Base-by-base conservation (phyloP, 2,888 invertebrate species). In the Melinopterus prodromus region DNA sequence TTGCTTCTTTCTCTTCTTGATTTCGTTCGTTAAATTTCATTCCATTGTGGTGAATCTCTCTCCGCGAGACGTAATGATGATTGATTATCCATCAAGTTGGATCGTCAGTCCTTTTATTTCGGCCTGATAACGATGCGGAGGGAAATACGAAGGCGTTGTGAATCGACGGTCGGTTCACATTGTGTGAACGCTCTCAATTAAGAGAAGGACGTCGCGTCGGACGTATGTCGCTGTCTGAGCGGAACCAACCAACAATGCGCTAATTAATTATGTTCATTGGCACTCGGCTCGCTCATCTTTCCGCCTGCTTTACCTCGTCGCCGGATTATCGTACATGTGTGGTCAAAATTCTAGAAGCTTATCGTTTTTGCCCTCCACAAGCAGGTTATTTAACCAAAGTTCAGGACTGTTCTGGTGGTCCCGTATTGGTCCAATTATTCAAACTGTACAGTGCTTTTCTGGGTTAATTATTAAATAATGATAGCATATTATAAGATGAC, bases 161-260 rank as follows among this genome's bases (percentile, higher is more conserved):
- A 53, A 9, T 53, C 53, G 12, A 53, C 53, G 53, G 53, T 53
- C 5, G 53, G 53, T 53, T 53, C 53, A 53, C 53, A 53, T 53
- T 53, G 82, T 83, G 83, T 81, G 84, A 82, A 82, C 82, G 81
- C 81, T 82, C 80, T 82, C 82, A 83, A 84, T 84, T 83, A 84
- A 37, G 35, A 84, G 80, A 77, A 77, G 75, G 79, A 82, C 80
- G 81, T 80, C 77, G 78, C n/a, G 82, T 82, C 84, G 82, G 82
- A 82, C 84, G 83, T 83, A 80, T 80, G 82, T 82, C 82, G 78
- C 79, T 81, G 83, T 75, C 83, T 81, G 81, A 83, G 82, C 84
- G 82, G 81, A 84, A 84, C 84, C 81, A 84, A 84, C 84, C 81
- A 79, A 81, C 82, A 82, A 80, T 80, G 82, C 81, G 80, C 80